Evolutionary conservation across 2,113 vertebrate genomes (phyloP).

Genomic region (Euleptes europaea): DNA sequence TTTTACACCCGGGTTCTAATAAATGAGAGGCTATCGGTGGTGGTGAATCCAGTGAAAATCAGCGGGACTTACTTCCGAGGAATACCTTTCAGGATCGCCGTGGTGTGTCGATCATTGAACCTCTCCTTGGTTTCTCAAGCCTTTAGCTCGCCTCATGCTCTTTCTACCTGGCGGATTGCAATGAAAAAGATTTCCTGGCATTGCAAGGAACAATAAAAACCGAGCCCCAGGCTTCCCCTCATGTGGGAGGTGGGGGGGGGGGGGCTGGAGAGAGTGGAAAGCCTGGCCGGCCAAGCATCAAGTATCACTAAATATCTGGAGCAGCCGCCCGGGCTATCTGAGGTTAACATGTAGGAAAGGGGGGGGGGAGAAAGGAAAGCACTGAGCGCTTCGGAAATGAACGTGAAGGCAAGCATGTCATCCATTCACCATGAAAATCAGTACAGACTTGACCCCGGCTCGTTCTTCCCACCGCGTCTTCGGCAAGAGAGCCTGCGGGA

Average conservation of each 20-base stretch:
- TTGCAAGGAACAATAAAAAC: background rate
- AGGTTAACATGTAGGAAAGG: slow-evolving; percentile 70
- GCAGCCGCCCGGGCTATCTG: slow-evolving; percentile 56
- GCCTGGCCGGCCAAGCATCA: slow-evolving; percentile 58
- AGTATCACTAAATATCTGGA: slow-evolving; percentile 51
- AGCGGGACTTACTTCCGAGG: background rate
- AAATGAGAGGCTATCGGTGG: background rate
- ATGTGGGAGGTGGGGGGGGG: background rate
- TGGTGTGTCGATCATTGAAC: too few species aligned
- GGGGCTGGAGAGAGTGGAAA: slow-evolving; percentile 24
- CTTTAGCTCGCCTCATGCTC: slow-evolving; percentile 27
- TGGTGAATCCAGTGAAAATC: background rate
- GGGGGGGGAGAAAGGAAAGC: slow-evolving; percentile 76
- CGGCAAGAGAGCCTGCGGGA: slow-evolving; percentile 40
- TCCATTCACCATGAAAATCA: slow-evolving; percentile 81
- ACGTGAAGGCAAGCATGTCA: slow-evolving; percentile 79
- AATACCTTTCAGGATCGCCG: background rate
- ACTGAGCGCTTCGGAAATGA: slow-evolving; percentile 81
- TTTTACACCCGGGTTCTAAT: slow-evolving; percentile 27
- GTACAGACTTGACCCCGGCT: slow-evolving; percentile 76
- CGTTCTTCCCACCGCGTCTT: slow-evolving; percentile 65
- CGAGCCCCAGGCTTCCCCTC: background rate
- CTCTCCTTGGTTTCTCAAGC: slow-evolving; percentile 51
- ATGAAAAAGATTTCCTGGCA: slow-evolving; percentile 39
- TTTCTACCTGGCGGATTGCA: slow-evolving; percentile 26